Conservation (phyloP, 2,797 vertebrate species). For the Halcyon chelicuti region DNA sequence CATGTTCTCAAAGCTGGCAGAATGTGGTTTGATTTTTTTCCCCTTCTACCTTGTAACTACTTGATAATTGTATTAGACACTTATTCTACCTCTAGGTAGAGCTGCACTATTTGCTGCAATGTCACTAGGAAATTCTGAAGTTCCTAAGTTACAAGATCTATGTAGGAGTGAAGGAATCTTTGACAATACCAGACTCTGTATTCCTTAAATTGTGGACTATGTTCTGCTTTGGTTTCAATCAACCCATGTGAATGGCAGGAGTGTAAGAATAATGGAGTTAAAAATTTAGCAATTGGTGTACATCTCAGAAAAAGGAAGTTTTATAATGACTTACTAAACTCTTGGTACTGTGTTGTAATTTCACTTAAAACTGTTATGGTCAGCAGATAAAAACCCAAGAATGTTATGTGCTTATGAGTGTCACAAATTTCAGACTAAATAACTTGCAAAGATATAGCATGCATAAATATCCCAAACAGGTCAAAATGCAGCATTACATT, state of each 20-base stretch:
- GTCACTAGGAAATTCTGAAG: background rate
- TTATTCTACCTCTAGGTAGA: background rate
- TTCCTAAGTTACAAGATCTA: background rate
- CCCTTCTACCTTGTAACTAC: background rate
- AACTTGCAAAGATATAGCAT: background rate
- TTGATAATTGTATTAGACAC: background rate
- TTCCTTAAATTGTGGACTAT: background rate
- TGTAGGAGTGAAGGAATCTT: background rate
- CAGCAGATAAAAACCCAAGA: background rate
- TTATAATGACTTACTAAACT: background rate
- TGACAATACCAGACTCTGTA: background rate
- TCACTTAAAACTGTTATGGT: background rate
- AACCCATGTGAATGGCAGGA: background rate
- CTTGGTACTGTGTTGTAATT: background rate
- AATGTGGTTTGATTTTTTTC: background rate
- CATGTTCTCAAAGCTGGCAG: background rate
- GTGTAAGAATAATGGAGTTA: background rate
- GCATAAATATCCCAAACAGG: background rate
- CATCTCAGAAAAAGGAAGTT: background rate
- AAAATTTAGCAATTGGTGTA: background rate
- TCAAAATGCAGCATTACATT: background rate
- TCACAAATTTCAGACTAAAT: background rate
- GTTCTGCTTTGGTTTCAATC: background rate
- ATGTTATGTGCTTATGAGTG: background rate
- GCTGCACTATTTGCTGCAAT: background rate